A percentile compares a stretch with the other conserved stretches of the same genome.
Conservation (phyloP, 2,113 vertebrate genomes). For the Girardinichthys multiradiatus region DNA sequence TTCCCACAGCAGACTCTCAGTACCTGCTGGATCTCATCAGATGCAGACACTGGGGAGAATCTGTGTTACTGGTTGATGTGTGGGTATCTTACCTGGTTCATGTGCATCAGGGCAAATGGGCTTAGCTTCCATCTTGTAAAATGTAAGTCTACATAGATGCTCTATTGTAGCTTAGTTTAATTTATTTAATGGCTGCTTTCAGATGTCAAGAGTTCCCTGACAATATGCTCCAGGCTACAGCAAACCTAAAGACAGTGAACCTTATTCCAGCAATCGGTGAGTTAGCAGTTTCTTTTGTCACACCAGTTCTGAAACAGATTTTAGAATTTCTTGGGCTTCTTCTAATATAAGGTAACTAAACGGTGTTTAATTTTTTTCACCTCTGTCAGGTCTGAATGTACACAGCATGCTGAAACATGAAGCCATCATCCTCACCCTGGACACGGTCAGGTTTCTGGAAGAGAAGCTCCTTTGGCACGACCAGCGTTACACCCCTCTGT, state of each 20-base stretch:
- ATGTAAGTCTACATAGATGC: not conserved
- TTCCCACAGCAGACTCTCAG: conserved; percentile 84
- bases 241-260: conserved; percentile 81
- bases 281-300: conserved; percentile 25
- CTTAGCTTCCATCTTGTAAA: not conserved
- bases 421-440: conserved; percentile 84
- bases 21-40: conserved; percentile 83
- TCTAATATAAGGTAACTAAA: not conserved
- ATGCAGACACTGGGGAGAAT: conserved; percentile 84
- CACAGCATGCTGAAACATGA: conserved; percentile 90
- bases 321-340: too few relatives aligned
- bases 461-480: conserved; percentile 89
- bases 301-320: too few relatives aligned
- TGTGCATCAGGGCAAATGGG: not conserved
- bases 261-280: conserved; percentile 88
- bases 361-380: not conserved
- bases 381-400: conserved; percentile 85
- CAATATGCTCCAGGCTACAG: conserved; percentile 80
- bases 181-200: conserved; percentile 3
- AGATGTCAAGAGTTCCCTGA: conserved; percentile 84
- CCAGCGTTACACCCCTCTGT: conserved; percentile 75
- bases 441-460: conserved; percentile 84
- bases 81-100: conserved; percentile 72
- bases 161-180: not conserved
- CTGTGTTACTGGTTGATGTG: conserved; percentile 85